phyloP scores from a whole-genome alignment of 1,140 invertebrate genomes.

The Drosophila kurseongensis region DNA sequence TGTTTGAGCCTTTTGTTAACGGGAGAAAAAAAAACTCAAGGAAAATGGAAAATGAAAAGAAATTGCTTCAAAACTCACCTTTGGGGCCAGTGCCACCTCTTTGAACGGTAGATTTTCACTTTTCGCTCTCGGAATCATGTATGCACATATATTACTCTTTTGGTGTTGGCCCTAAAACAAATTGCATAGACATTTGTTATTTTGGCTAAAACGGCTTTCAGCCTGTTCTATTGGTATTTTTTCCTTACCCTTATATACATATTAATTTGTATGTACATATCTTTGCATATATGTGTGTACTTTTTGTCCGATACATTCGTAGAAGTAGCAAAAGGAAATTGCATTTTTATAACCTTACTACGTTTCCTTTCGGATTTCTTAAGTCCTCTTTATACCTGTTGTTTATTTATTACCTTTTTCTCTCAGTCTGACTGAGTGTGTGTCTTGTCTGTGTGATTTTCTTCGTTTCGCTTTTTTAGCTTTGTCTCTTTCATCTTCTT shows the following conservation, averaged over 20 bases:
- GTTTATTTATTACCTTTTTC: slow-evolving; percentile 66
- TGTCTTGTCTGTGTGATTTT: slow-evolving; percentile 7
- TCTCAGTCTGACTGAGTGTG: neutral
- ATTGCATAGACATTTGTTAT: slow-evolving; percentile 68
- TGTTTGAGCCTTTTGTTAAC: slow-evolving; percentile 46
- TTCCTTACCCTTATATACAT: slow-evolving; percentile 7
- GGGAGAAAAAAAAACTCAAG: neutral
- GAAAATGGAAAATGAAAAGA: slow-evolving; percentile 20
- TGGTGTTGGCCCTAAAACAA: slow-evolving; percentile 48
- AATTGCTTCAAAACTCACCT: slow-evolving; percentile 26
- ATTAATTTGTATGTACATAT: slow-evolving; percentile 10
- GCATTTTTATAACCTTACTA: slow-evolving; percentile 52
- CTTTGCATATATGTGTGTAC: slow-evolving; percentile 7
- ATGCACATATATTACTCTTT: slow-evolving; percentile 50
- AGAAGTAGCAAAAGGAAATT: slow-evolving; percentile 35
- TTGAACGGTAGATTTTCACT: slow-evolving; percentile 44
- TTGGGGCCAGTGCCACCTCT: slow-evolving; percentile 37
- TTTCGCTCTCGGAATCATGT: slow-evolving; percentile 23
- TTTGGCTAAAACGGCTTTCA: slow-evolving; percentile 45
- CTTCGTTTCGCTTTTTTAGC: slow-evolving; percentile 24
- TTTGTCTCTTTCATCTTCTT: slow-evolving; percentile 42
- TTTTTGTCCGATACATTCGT: slow-evolving; percentile 1
- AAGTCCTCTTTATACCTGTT: slow-evolving; percentile 69
- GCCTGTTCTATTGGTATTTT: slow-evolving; percentile 37
- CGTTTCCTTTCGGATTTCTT: slow-evolving; percentile 49